Evolutionary conservation across 2,113 vertebrate genomes (phyloP).

Genomic region (Globicephala melas): DNA sequence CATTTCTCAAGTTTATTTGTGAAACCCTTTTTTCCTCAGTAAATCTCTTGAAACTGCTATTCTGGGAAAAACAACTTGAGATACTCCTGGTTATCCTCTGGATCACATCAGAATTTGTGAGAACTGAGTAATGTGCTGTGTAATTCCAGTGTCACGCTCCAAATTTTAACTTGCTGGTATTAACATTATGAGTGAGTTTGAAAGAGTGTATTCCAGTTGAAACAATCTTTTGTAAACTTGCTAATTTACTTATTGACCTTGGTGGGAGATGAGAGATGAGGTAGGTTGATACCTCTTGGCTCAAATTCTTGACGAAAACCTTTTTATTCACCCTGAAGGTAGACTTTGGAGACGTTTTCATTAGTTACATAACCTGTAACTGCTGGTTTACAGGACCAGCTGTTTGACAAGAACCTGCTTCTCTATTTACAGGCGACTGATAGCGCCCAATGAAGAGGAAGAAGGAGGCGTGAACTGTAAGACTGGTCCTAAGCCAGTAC

Average conservation of each 20-base stretch:
- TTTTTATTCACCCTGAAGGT: not conserved
- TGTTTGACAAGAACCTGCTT: not conserved
- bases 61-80: not conserved
- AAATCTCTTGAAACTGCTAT: not conserved
- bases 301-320: not conserved
- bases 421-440: constrained; percentile 75
- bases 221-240: not conserved
- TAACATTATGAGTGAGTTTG: not conserved
- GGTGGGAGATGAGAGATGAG: not conserved
- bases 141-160: not conserved
- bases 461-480: constrained; percentile 55
- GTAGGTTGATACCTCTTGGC: not conserved
- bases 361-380: not conserved
- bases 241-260: not conserved
- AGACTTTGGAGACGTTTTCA: not conserved
- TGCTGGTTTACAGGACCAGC: not conserved
- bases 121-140: not conserved
- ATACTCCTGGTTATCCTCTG: not conserved
- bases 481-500: constrained; percentile 75
- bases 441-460: constrained; percentile 43
- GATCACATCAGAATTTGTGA: not conserved
- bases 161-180: not conserved
- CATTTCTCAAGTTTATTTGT: not conserved
- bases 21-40: not conserved
- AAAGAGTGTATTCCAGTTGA: not conserved